Conservation (phyloP, 1,140 invertebrate species). For the Hirudo medicinalis region DNA sequence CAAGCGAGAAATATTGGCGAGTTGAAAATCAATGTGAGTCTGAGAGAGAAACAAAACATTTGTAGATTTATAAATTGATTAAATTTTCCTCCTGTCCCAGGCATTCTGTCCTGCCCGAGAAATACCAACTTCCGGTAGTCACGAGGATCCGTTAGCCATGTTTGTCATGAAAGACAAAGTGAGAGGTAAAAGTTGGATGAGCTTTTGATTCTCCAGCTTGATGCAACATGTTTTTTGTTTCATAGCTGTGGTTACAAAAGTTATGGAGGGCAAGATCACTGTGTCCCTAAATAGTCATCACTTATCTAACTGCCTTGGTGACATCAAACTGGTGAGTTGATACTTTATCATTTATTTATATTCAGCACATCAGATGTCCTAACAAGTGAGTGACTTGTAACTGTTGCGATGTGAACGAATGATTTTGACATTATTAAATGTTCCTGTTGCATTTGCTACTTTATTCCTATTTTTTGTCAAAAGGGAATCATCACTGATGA, state of each 20-base stretch:
- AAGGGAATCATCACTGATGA: constrained; percentile 67
- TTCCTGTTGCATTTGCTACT: constrained; percentile 3
- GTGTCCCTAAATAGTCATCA: constrained; percentile 2
- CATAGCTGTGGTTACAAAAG: neutral
- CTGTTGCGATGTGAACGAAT: neutral
- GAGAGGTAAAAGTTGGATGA: neutral
- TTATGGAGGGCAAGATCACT: neutral
- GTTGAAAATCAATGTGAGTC: neutral
- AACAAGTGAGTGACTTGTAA: too few relatives aligned
- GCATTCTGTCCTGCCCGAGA: constrained; percentile 15
- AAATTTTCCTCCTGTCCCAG: neutral
- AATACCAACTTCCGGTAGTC: neutral
- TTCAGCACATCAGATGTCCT: neutral
- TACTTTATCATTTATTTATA: neutral
- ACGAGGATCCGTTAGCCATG: constrained; percentile 5
- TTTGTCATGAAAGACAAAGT: constrained; percentile 11
- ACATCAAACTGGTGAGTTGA: constrained; percentile 7
- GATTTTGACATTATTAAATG: neutral
- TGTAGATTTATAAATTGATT: too few relatives aligned
- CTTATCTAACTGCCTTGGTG: neutral
- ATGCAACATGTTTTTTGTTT: neutral
- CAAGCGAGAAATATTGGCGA: neutral
- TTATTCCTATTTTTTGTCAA: constrained; percentile 1
- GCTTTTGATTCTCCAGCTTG: neutral
- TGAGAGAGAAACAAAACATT: too few relatives aligned